Evolutionary conservation across 2,113 vertebrate species (phyloP).

Genomic region (Crotalus horridus): DNA sequence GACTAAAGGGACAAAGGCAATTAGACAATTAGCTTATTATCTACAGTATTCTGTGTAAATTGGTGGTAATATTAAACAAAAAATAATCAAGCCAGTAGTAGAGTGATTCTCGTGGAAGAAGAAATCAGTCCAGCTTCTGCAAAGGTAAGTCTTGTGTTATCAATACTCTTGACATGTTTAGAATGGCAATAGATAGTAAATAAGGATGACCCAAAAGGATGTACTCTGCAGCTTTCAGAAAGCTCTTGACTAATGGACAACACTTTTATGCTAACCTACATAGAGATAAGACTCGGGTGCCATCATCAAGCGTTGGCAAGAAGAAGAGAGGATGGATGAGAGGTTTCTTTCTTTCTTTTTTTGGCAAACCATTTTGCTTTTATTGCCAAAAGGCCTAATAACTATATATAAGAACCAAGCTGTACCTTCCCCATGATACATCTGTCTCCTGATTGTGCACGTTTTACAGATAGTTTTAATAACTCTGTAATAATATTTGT

Average conservation of each 20-base stretch:
- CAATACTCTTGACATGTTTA: background rate
- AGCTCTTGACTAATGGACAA: background rate
- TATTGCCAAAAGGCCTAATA: background rate
- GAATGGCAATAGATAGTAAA: background rate
- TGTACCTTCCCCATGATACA: background rate
- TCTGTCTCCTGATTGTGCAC: background rate
- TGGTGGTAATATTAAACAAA: background rate
- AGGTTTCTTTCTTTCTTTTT: no score
- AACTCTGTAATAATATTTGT: background rate
- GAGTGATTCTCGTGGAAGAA: background rate
- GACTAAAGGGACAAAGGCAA: background rate
- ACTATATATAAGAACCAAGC: background rate
- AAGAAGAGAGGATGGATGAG: no score
- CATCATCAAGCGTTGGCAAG: background rate
- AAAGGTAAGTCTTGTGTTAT: background rate
- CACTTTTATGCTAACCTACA: background rate
- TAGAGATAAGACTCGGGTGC: background rate
- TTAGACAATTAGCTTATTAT: background rate
- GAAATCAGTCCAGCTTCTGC: background rate
- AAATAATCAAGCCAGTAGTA: background rate
- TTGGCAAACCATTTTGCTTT: background rate
- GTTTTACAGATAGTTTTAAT: background rate
- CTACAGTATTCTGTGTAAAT: background rate
- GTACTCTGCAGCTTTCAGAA: background rate
- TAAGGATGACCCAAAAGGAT: background rate